Evolutionary conservation across 2,797 vertebrate species (phyloP).

Genomic region (Phrynocephalus forsythii): DNA sequence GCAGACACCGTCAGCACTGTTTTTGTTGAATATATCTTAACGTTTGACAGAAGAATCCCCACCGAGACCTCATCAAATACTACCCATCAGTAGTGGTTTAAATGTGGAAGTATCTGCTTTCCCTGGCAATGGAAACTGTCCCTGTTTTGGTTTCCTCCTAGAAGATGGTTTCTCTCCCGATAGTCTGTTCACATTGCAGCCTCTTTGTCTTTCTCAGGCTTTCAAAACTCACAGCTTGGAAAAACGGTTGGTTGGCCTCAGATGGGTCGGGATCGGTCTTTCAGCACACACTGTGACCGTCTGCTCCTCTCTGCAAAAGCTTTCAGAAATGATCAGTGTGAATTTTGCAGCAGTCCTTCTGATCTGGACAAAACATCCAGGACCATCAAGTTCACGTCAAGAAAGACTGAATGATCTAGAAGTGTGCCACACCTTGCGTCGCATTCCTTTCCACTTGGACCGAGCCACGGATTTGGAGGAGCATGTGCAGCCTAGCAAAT

Average conservation of each 20-base stretch:
- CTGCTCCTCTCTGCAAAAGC: background rate
- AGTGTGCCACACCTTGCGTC: background rate
- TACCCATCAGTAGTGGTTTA: background rate
- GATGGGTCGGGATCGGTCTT: background rate
- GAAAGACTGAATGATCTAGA: background rate
- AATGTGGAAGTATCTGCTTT: background rate
- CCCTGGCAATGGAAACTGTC: background rate
- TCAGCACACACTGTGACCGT: background rate
- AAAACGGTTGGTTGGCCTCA: background rate
- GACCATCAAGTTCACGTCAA: background rate
- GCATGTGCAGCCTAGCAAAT: background rate
- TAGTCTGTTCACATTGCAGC: background rate
- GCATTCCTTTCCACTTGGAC: background rate
- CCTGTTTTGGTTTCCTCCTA: background rate
- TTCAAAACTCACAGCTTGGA: background rate
- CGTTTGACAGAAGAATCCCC: background rate
- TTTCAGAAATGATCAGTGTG: background rate
- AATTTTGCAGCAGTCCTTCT: background rate
- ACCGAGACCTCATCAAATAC: background rate
- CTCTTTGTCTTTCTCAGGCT: background rate
- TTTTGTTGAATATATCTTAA: background rate
- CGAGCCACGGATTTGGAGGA: no score
- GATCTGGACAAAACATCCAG: background rate
- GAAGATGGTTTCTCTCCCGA: background rate
- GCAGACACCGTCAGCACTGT: background rate